Base-by-base conservation (phyloP, 1,140 invertebrate species). In the Ptiloglossa arizonensis region DNA sequence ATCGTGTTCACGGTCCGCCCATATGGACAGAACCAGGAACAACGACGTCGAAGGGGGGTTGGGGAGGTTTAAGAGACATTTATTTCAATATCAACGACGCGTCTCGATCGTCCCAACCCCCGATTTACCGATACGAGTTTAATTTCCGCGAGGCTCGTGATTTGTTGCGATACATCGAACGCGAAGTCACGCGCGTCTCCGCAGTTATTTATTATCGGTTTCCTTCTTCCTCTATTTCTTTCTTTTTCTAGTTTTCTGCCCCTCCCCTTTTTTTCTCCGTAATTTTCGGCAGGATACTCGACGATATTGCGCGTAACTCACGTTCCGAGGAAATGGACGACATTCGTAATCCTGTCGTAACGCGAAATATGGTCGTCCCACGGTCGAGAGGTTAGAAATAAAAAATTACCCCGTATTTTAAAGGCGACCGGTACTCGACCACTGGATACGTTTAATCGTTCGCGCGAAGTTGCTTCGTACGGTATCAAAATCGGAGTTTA, bases 251-350 rank as follows among this genome's bases (percentile, higher is more conserved):
- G 8, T 6, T 2, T 6, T 24, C 8, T 13, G 1, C 32, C 9
- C 13, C 22, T 52, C 9, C 17, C 52, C n/a, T 8, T 6, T 52
- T 9, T 22, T 22, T 22, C 15, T 32, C 29, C 2, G 11, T 62
- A 62, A 29, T 73, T 73, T 66, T 54, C 35, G 60, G 24, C 22
- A 9, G 57, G 29, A 50, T 59, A 46, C 56, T 24, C 69, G 69
- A 50, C 70, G 70, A 50, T 72, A 63, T 72, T 50, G 57, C 57
- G 69, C 29, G 44, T 72, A 63, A 63, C 57, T 63, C 70, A 72
- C 44, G 32, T 29, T 13, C 11, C 57, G 57, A 38, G 57, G 32
- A 72, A 63, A 63, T 63, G n/a, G 29, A 41, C 15, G 69, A 62
- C 41, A 44, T 15, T 8, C 15, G 56, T 62, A 72, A 62, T 57